Conservation (phyloP, 1,140 invertebrate genomes). For the Chironomus striatipennis region DNA sequence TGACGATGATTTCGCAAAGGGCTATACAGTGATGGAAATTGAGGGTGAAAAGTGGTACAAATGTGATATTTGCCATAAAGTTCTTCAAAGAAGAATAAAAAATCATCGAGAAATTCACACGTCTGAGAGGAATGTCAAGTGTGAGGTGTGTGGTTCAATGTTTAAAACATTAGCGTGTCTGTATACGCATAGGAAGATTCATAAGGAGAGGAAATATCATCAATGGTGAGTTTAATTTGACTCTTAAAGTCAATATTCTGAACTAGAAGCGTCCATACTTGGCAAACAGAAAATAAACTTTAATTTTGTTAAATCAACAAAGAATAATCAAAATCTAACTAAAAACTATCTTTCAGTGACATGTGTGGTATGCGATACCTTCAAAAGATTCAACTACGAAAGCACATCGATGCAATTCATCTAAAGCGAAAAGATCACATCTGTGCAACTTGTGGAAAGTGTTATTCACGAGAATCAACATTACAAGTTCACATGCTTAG, state of each 20-base stretch:
- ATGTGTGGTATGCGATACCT: background rate
- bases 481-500: background rate
- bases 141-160: background rate
- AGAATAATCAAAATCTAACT: background rate
- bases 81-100: background rate
- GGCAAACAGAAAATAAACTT: too few species aligned
- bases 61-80: background rate
- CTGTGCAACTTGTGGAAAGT: background rate
- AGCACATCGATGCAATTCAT: slow-evolving; percentile 1
- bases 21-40: background rate
- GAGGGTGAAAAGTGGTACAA: background rate
- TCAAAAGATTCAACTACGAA: background rate
- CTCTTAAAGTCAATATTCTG: too few species aligned
- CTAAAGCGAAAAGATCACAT: background rate
- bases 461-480: slow-evolving; percentile 1
- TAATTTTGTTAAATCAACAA: too few species aligned
- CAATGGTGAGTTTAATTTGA: background rate
- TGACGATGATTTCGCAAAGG: background rate
- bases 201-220: slow-evolving; percentile 1
- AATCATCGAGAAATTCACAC: slow-evolving; percentile 10
- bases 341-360: background rate
- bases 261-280: too few species aligned
- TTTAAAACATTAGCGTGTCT: slow-evolving; percentile 8
- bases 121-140: background rate
- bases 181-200: background rate